Conservation (phyloP, 1,140 invertebrate genomes). For the Nebria ingens region DNA sequence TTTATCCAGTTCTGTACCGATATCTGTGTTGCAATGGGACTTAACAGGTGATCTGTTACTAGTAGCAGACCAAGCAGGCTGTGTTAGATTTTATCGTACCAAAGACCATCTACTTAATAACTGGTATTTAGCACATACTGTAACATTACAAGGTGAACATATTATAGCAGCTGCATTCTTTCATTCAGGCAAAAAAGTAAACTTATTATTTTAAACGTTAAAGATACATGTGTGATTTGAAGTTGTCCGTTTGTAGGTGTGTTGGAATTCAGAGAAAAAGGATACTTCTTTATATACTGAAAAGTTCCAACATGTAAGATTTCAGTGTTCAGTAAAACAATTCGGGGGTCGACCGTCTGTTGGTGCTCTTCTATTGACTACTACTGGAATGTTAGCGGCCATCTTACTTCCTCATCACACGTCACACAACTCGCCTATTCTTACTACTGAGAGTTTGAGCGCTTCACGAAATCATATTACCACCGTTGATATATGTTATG, state of each 20-base stretch:
- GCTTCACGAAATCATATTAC: slow-evolving; percentile 61
- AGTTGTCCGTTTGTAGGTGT: slow-evolving; percentile 40
- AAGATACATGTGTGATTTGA: too few relatives aligned
- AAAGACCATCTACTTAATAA: slow-evolving; percentile 72
- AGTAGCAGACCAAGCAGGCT: slow-evolving; percentile 61
- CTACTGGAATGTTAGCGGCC: slow-evolving; percentile 70
- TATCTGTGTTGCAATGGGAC: slow-evolving; percentile 79
- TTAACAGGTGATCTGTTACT: slow-evolving; percentile 65
- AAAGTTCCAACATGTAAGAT: slow-evolving; percentile 67
- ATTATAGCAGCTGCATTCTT: slow-evolving; percentile 73
- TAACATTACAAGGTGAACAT: slow-evolving; percentile 58
- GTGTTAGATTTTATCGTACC: slow-evolving; percentile 64
- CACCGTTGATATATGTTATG: slow-evolving; percentile 62
- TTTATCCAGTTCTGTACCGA: slow-evolving; percentile 43
- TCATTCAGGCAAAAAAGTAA: slow-evolving; percentile 71
- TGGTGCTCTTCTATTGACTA: slow-evolving; percentile 71
- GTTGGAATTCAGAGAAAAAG: slow-evolving; percentile 62
- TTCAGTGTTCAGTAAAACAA: slow-evolving; percentile 69
- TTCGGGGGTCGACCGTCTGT: slow-evolving; percentile 76
- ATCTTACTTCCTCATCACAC: slow-evolving; percentile 43
- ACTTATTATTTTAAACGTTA: slow-evolving; percentile 13
- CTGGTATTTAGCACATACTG: slow-evolving; percentile 44
- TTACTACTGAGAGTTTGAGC: slow-evolving; percentile 58
- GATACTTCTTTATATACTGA: slow-evolving; percentile 71
- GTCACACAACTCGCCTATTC: slow-evolving; percentile 31